These are phyloP conservation scores for Lordiphosa stackelbergi DNA, from an alignment of 1,140 invertebrate genomes.

Conservation along the genomic window DNA sequence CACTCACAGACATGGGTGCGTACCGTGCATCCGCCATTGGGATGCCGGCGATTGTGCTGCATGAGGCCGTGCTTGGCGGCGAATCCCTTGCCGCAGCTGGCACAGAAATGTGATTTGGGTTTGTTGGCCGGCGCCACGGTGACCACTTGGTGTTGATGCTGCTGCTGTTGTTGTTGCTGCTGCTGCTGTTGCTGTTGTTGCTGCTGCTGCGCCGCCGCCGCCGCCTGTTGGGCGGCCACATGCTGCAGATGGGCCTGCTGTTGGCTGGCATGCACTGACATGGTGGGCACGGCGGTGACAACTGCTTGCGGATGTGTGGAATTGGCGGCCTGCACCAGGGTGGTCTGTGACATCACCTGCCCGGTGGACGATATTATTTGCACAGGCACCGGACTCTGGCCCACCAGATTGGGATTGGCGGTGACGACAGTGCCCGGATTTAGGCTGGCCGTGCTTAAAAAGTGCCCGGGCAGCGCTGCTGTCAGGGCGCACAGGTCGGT, in stretches of 20 bases:
- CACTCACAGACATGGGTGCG: slow-evolving; percentile 90
- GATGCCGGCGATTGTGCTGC: slow-evolving; percentile 86
- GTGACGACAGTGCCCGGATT: slow-evolving; percentile 77
- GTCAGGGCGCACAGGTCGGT: slow-evolving; percentile 90
- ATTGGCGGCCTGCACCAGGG: slow-evolving; percentile 74
- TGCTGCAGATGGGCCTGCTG: slow-evolving; percentile 59
- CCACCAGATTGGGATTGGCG: slow-evolving; percentile 73
- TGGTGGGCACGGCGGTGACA: slow-evolving; percentile 66
- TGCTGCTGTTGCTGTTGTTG: slow-evolving; percentile 51
- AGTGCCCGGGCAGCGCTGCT: slow-evolving; percentile 84
- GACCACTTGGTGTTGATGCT: slow-evolving; percentile 65
- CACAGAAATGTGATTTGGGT: slow-evolving; percentile 89
- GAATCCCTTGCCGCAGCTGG: slow-evolving; percentile 90
- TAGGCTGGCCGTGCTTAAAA: slow-evolving; percentile 79
- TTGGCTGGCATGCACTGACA: slow-evolving; percentile 51
- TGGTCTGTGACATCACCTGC: slow-evolving; percentile 75
- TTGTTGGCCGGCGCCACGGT: slow-evolving; percentile 76
- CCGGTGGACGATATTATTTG: slow-evolving; percentile 77
- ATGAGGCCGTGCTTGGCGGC: slow-evolving; percentile 88
- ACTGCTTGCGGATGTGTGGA: slow-evolving; percentile 73
- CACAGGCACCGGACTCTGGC: slow-evolving; percentile 72
- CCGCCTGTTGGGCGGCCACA: slow-evolving; percentile 24
- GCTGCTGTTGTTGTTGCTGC: slow-evolving; percentile 47
- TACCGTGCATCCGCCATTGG: slow-evolving; percentile 87
- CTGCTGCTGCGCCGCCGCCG: neutral